These are phyloP conservation scores for Sesia bembeciformis DNA, from an alignment of 2,888 invertebrate species.

Conservation along the genomic window DNA sequence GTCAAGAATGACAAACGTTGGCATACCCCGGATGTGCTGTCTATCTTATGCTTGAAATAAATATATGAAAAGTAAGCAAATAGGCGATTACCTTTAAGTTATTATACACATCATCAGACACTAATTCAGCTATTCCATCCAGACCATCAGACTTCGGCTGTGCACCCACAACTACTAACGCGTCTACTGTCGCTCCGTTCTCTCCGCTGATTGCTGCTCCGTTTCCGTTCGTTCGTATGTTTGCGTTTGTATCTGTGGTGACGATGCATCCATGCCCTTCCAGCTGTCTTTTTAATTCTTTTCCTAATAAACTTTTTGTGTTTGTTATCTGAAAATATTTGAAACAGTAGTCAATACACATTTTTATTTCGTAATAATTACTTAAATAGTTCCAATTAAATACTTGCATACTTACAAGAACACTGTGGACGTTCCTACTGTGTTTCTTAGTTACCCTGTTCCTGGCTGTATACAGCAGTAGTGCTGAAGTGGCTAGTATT, in stretches of 20 bases:
- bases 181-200: slow-evolving; percentile 29
- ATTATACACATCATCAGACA: slow-evolving; percentile 45
- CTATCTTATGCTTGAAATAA: too few species aligned
- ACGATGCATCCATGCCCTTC: slow-evolving; percentile 26
- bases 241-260: slow-evolving; percentile 17
- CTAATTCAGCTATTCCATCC: slow-evolving; percentile 36
- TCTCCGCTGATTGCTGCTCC: slow-evolving; percentile 9
- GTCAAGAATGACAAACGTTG: too few species aligned
- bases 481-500: slow-evolving; percentile 42
- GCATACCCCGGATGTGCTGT: too few species aligned
- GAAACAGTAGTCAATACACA: neutral
- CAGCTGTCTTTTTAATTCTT: slow-evolving; percentile 34
- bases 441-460: slow-evolving; percentile 17
- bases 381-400: too few species aligned
- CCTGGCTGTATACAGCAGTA: slow-evolving; percentile 47
- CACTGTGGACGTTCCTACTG: slow-evolving; percentile 23
- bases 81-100: slow-evolving; percentile 44
- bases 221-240: too few species aligned
- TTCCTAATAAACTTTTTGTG: slow-evolving; percentile 37
- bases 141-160: slow-evolving; percentile 29
- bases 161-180: slow-evolving; percentile 50
- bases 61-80: too few species aligned
- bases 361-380: too few species aligned
- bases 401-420: slow-evolving; percentile 32
- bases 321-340: slow-evolving; percentile 42